Base-by-base conservation (phyloP, 1,140 invertebrate species). In the Chymomyza costata region DNA sequence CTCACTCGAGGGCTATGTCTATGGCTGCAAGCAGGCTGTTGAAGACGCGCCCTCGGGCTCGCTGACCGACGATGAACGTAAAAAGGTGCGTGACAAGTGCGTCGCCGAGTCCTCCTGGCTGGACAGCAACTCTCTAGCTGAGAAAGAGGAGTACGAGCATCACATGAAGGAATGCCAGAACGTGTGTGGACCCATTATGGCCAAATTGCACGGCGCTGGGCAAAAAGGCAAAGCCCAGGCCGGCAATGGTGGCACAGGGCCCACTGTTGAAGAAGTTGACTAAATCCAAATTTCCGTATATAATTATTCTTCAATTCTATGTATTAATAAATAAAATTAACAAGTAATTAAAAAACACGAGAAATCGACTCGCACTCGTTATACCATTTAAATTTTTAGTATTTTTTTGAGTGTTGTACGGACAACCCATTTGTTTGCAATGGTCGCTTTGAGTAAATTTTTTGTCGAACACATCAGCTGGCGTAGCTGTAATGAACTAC, bases 1-100 rank as follows among this genome's bases (percentile, higher is more conserved):
- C 82, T 88, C 89, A 49, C 87, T 97, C n/a, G 95, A 97, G 85
- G 88, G 89, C 15, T 97, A 97, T 82, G 87, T 93, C 17, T 96
- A 91, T 88, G 92, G 88, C 57, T 93, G 93, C 76, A 95, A 95
- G 86, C 88, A 90, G 89, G 90, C 90, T 10, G 88, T 92, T 45
- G 88, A 91, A 46, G 91, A 93, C 58, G 87, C 90, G 0, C 87
- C 94, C 18, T 78, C 87, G 7, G 90, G 90, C 30, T 89, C 90
- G 65, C 63, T 94, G 0, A 86, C 87, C 2, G 88, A 89, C 2
- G 73, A 85, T 1, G 92, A 94, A 61, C 90, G 90, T 56, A 85
- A 86, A 15, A 85, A 83, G 6, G 90, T 92, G 0, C 82, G 88
- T 1, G 88, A 88, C 1, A 89, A 89, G 62, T 91, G 89, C 64